Evolutionary conservation across 2,113 vertebrate genomes (phyloP), one percentile per base, ranked within the genome.

Genomic region (Polypterus senegalus): DNA sequence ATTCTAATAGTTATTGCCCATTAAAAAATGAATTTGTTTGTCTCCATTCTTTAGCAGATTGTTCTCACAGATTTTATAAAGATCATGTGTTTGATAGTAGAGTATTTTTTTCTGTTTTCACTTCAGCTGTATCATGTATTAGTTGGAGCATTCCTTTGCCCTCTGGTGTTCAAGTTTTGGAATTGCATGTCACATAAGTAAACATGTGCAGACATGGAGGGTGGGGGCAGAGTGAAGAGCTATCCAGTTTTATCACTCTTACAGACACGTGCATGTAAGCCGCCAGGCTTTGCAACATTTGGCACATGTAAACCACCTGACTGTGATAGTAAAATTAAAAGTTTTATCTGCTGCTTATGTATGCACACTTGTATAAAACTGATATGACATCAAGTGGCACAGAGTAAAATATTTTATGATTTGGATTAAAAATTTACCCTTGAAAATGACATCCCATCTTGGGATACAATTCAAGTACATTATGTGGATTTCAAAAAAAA

Each of bases 281-380:
- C 10, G 46, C 6, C n/a, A 56, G 53, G 9, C 10, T 5, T 3
- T 46, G 56, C 45, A 6, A 7, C 46, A 61, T 43, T 10, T 45
- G 52, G 49, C 59, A 7, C 44, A 43, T 51, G 60, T n/a, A 43
- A 56, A 52, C 47, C 58, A 58, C 55, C 65, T 74, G 70, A 71
- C 64, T 54, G n/a, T 9, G 46, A 54, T 57, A 6, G 58, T 72
- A 68, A 74, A 74, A 74, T 11, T 59, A 64, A 67, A 49, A 3
- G 47, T 4, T 4, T 54, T 9, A 6, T 63, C 61, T 61, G 58
- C 44, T 65, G 47, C 49, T 9, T 44, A 65, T 67, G 59, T 67
- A 66, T 48, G 58, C 10, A 43, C 47, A 48, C 63, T 80, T 82
- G 74, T 77, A 67, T 74, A 77, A 77, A 47, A 3, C 53, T 60